These are phyloP conservation scores for Rutpela maculata DNA, from an alignment of 2,888 invertebrate genomes.

Conservation along the genomic window DNA sequence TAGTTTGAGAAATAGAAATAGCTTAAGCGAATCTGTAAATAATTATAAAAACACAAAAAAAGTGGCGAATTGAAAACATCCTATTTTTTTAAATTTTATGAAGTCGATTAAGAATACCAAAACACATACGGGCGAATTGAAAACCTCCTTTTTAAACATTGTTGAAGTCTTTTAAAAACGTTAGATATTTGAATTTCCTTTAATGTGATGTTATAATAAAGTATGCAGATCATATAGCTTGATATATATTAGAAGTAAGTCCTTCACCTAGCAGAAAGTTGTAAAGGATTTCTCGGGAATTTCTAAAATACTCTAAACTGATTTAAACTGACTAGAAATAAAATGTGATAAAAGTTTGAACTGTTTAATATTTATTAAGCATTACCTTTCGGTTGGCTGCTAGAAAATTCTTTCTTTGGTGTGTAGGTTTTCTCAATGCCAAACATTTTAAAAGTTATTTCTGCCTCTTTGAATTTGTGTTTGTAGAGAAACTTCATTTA, in stretches of 20 bases:
- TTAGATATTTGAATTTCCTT: no score
- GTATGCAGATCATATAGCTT: conserved; percentile 12
- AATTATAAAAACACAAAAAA: no score
- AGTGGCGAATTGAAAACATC: no score
- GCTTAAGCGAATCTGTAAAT: no score
- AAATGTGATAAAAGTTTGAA: conserved; percentile 42
- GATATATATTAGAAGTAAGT: conserved; percentile 9
- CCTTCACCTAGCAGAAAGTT: conserved; percentile 25
- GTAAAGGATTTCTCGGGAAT: conserved; percentile 28
- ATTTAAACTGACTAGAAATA: conserved; percentile 35
- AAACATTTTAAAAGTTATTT: conserved; percentile 41
- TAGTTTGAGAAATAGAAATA: no score
- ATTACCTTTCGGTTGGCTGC: conserved; percentile 39
- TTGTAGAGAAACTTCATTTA: conserved; percentile 1
- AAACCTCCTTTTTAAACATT: no score
- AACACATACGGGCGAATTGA: no score
- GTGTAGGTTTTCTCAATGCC: conserved; percentile 32
- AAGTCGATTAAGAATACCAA: no score
- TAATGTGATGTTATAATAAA: background rate
- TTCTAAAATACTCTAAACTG: conserved; percentile 38
- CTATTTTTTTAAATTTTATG: no score
- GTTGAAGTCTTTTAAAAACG: no score
- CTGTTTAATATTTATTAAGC: conserved; percentile 47
- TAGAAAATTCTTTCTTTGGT: conserved; percentile 34
- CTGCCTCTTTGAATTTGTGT: conserved; percentile 27